phyloP scores from a whole-genome alignment of 64 coral and sea anemone species.

The Montipora capricornis region DNA sequence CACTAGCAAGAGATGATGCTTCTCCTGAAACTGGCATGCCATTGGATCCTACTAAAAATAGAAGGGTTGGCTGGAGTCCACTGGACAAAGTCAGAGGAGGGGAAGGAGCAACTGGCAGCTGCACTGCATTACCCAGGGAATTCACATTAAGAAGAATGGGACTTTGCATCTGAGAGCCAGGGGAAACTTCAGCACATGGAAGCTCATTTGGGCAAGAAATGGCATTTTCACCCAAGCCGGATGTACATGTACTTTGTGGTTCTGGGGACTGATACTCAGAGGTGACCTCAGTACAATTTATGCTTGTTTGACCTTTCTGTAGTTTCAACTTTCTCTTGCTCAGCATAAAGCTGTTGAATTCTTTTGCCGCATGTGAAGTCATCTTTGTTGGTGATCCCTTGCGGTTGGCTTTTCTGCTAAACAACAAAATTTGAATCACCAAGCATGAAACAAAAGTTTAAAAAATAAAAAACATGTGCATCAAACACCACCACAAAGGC shows the following conservation, averaged over 20 bases:
- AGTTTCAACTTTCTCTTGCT: slow-evolving; percentile 23
- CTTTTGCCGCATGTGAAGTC: slow-evolving; percentile 44
- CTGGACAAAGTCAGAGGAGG: not conserved
- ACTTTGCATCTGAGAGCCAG: not conserved
- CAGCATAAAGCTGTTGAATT: slow-evolving; percentile 60
- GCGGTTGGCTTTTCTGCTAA: slow-evolving; percentile 35
- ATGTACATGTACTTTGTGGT: no score
- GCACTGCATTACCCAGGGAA: not conserved
- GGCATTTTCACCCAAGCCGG: not conserved
- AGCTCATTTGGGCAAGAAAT: not conserved
- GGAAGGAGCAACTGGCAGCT: not conserved
- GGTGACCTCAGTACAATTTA: not conserved
- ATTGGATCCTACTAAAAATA: slow-evolving; percentile 50
- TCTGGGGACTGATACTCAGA: not conserved
- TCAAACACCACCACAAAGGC: not conserved
- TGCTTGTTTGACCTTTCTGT: not conserved
- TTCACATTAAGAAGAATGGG: slow-evolving; percentile 15
- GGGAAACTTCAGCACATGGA: not conserved
- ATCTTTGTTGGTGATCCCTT: slow-evolving; percentile 62
- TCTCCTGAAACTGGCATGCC: slow-evolving; percentile 12
- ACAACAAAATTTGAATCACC: not conserved
- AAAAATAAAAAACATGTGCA: not conserved
- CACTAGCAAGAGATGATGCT: not conserved
- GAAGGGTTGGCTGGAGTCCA: slow-evolving; percentile 47
- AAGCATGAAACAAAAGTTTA: not conserved